Evolutionary conservation across 2,888 invertebrate genomes (phyloP).

Genomic region (Eupithecia inturbata): DNA sequence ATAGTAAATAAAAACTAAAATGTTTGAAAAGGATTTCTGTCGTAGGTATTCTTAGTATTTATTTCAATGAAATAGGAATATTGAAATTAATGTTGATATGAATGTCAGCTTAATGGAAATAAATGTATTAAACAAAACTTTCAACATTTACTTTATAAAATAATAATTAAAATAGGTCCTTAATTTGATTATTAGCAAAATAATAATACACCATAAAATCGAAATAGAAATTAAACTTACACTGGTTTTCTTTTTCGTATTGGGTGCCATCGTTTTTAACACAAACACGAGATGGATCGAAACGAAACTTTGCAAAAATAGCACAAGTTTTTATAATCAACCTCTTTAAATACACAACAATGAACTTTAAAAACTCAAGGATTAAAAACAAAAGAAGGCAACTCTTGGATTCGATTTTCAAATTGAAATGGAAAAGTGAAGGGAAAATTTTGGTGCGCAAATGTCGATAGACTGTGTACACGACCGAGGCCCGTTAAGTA

Average conservation of each 20-base stretch:
- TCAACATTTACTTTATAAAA: too few species aligned
- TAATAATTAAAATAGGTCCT: too few species aligned
- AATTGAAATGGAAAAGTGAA: slow-evolving; percentile 17
- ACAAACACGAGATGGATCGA: background rate
- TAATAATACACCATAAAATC: too few species aligned
- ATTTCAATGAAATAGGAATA: too few species aligned
- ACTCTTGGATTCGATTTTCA: slow-evolving; percentile 16
- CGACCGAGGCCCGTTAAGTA: slow-evolving; percentile 62
- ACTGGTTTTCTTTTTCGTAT: slow-evolving; percentile 28
- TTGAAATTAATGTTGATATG: too few species aligned
- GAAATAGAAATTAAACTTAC: slow-evolving; percentile 29
- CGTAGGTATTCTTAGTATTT: too few species aligned
- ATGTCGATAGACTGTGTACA: slow-evolving; percentile 56
- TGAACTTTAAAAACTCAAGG: background rate
- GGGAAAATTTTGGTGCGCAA: slow-evolving; percentile 26
- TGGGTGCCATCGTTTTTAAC: slow-evolving; percentile 26
- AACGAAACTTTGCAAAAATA: background rate
- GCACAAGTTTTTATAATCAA: background rate
- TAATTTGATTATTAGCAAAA: too few species aligned
- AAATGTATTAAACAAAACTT: too few species aligned
- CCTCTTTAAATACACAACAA: background rate
- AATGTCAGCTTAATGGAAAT: too few species aligned
- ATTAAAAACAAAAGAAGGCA: slow-evolving; percentile 5
- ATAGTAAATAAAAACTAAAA: too few species aligned
- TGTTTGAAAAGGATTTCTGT: too few species aligned